Evolutionary conservation across 2,113 vertebrate genomes (phyloP).

Genomic region (Nansenia antarctica): DNA sequence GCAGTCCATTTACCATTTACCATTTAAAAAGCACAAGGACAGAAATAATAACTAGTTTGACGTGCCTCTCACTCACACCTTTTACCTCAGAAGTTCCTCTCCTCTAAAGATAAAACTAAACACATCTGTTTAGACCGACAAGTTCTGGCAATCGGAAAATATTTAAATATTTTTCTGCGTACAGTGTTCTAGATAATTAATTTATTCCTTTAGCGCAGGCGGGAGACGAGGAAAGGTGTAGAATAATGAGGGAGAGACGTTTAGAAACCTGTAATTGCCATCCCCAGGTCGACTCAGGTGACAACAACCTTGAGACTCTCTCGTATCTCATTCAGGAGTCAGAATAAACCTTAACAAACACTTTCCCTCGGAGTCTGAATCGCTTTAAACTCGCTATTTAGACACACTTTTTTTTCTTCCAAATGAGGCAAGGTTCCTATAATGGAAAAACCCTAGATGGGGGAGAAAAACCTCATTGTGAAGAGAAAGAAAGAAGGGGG

Average conservation of each 20-base stretch:
- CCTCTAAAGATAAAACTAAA: too few relatives aligned
- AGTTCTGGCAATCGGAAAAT: neutral
- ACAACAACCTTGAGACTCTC: slow-evolving; percentile 11
- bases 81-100: neutral
- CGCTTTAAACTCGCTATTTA: slow-evolving; percentile 71
- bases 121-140: neutral
- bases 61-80: too few relatives aligned
- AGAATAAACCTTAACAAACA: slow-evolving; percentile 57
- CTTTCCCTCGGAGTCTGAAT: slow-evolving; percentile 32
- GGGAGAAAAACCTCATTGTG: slow-evolving; percentile 79
- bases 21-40: neutral
- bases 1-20: too few relatives aligned
- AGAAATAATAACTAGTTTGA: neutral
- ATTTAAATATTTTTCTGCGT: slow-evolving; percentile 20
- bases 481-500: too few relatives aligned
- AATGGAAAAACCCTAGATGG: slow-evolving; percentile 74
- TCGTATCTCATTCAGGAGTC: slow-evolving; percentile 38
- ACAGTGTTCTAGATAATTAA: slow-evolving; percentile 32
- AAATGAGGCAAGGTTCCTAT: slow-evolving; percentile 34
- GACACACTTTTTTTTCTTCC: slow-evolving; percentile 32
- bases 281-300: slow-evolving; percentile 26
- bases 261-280: slow-evolving; percentile 42
- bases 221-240: slow-evolving; percentile 18
- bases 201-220: slow-evolving; percentile 28
- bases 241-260: slow-evolving; percentile 49